Base-by-base conservation (phyloP, 1,140 invertebrate species). In the Drosophila ficusphila region DNA sequence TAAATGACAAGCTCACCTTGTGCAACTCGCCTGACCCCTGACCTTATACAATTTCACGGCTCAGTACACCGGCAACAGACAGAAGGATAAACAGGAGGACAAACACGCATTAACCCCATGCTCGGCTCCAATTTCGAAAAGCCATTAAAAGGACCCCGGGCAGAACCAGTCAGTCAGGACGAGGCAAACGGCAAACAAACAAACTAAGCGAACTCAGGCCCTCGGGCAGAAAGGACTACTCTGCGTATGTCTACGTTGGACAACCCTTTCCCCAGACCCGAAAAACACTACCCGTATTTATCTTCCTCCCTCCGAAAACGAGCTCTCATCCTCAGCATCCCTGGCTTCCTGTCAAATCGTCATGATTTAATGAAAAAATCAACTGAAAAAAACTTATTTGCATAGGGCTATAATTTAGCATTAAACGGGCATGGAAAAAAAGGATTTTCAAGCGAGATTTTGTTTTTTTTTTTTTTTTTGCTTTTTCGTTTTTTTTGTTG, bases 281-380 rank as follows among this genome's bases (percentile, higher is more conserved):
- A 21, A 18, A 6, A 34, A 21, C 67, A 53, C 53, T 41, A 58
- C 58, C 49, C 61, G 64, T 62, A 41, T 49, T 60, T 51, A 54
- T 23, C 34, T 14, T 11, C 34, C 27, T 5, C 39, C 27, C 57
- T 11, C 36, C 52, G 19, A 23, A 12, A n/a, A n/a, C n/a, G n/a
- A n/a, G n/a, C n/a, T 58, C 19, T 18, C 47, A 14, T 56, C 7
- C 19, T 31, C 48, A 34, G 29, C 57, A 47, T 49, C 69, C 33
- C 54, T 36, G 44, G 36, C 73, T 62, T 67, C 69, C 77, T 88
- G 77, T 88, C 82, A 88, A 88, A 88, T 88, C 82, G 82, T 88
- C 82, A 88, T 88, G 82, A 88, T 88, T 88, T 88, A 88, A 88
- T 88, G 82, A 88, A 88, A 88, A 88, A 88, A 86, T 81, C 76